Evolutionary conservation across 2,888 invertebrate genomes (phyloP).

Genomic region (Aspidiotus destructor): DNA sequence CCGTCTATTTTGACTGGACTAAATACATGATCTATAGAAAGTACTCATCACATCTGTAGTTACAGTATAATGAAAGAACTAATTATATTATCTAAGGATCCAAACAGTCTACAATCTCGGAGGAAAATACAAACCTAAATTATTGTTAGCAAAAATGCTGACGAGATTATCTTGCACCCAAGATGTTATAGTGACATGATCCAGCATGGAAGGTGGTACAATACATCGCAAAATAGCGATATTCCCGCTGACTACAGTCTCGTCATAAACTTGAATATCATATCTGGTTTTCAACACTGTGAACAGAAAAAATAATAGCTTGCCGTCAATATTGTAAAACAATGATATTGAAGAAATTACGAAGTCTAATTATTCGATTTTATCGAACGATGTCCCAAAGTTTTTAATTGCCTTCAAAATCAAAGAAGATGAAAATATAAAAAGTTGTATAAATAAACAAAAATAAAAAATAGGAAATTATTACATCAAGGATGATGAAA

Average conservation of each 20-base stretch:
- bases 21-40: too few species aligned
- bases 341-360: neutral
- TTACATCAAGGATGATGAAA: too few species aligned
- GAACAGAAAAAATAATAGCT: slow-evolving; percentile 39
- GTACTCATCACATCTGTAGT: too few species aligned
- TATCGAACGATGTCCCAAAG: too few species aligned
- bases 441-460: too few species aligned
- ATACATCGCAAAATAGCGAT: slow-evolving; percentile 82
- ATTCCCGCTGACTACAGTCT: slow-evolving; percentile 83
- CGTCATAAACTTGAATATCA: slow-evolving; percentile 81
- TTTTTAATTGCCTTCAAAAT: too few species aligned
- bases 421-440: too few species aligned
- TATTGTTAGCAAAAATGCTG: slow-evolving; percentile 26
- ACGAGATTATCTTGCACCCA: slow-evolving; percentile 54
- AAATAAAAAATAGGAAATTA: too few species aligned
- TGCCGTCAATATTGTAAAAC: neutral
- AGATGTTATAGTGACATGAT: slow-evolving; percentile 76
- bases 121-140: slow-evolving; percentile 11
- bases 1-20: too few species aligned
- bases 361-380: neutral
- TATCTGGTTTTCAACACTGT: slow-evolving; percentile 75
- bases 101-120: neutral
- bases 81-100: neutral
- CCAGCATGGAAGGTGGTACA: slow-evolving; percentile 77
- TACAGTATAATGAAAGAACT: too few species aligned